These are phyloP conservation scores for Pitangus sulphuratus DNA, from an alignment of 2,797 vertebrate species.

Conservation along the genomic window DNA sequence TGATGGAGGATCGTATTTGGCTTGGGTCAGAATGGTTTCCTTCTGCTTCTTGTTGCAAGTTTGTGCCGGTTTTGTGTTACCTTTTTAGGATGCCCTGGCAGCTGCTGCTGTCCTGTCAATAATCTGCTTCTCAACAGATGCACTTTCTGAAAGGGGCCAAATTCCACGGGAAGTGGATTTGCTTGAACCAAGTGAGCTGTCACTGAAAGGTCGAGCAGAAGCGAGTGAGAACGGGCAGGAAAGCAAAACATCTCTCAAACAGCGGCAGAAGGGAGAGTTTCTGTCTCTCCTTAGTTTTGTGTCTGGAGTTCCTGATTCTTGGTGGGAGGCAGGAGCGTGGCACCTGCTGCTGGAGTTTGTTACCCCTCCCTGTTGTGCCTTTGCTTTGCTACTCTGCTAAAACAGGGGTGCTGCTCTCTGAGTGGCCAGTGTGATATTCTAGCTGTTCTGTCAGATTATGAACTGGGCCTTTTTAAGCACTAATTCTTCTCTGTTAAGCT, in stretches of 20 bases:
- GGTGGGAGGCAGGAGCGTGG: too few relatives aligned
- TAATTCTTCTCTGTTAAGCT: neutral
- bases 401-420: neutral
- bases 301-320: neutral
- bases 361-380: too few relatives aligned
- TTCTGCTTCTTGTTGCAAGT: neutral
- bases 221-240: neutral
- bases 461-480: neutral
- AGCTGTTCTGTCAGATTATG: neutral
- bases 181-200: neutral
- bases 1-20: neutral
- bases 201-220: neutral
- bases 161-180: neutral
- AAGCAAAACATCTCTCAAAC: neutral
- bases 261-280: neutral
- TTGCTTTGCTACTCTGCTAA: accelerated
- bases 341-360: neutral
- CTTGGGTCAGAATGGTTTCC: neutral
- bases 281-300: neutral
- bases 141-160: neutral
- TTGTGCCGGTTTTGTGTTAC: neutral
- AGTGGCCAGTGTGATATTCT: neutral
- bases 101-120: neutral
- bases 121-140: neutral
- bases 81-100: neutral